A percentile compares a stretch with the other conserved stretches of the same genome.
These are phyloP conservation scores for Hippocampus kuda DNA, from an alignment of 2,797 vertebrate species.

Conservation along the genomic window DNA sequence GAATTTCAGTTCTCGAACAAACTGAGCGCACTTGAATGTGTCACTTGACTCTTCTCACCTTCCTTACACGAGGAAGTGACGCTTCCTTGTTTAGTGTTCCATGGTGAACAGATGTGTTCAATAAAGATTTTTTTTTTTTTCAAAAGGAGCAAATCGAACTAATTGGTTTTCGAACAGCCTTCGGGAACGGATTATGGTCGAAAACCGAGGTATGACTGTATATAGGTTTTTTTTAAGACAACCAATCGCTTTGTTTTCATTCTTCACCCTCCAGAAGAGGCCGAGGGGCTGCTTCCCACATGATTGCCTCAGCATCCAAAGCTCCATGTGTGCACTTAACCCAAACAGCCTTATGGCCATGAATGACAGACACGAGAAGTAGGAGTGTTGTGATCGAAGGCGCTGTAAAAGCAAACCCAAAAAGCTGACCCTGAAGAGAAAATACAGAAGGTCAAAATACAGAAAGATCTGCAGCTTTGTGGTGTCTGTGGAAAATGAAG, in stretches of 20 bases:
- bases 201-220: too few species aligned
- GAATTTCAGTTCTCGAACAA: too few species aligned
- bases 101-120: too few species aligned
- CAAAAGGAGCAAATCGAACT: too few species aligned
- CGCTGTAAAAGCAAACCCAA: slow-evolving; percentile 20
- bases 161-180: too few species aligned
- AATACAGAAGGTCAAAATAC: background rate
- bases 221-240: background rate
- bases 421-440: slow-evolving; percentile 10
- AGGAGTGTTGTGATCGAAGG: slow-evolving; percentile 12
- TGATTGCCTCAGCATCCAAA: slow-evolving; percentile 46
- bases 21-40: too few species aligned
- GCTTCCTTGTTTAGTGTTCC: too few species aligned
- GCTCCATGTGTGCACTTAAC: slow-evolving; percentile 27
- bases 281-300: slow-evolving; percentile 61
- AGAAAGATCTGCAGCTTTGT: slow-evolving; percentile 11
- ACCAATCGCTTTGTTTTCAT: slow-evolving; percentile 15
- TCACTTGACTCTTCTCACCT: too few species aligned
- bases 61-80: too few species aligned
- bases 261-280: slow-evolving; percentile 56
- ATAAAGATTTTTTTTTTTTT: too few species aligned
- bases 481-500: slow-evolving; percentile 11
- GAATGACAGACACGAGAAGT: slow-evolving; percentile 23
- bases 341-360: slow-evolving; percentile 34
- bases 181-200: too few species aligned